Conservation (phyloP, 2,888 invertebrate species). For the Gari tellinella region DNA sequence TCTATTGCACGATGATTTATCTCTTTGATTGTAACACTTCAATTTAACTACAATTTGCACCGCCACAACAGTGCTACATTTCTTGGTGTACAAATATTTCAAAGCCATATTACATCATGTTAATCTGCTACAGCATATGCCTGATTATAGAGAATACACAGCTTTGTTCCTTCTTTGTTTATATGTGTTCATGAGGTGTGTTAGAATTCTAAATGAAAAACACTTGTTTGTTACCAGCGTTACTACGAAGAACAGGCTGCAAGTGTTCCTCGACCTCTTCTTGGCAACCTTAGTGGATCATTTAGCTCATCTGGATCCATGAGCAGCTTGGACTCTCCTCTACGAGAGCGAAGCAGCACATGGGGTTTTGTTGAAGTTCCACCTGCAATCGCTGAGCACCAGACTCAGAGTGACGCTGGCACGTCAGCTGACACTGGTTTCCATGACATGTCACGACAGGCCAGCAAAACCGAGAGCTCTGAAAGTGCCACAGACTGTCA, state of each 20-base stretch:
- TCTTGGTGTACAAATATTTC: no score
- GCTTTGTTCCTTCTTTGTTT: no score
- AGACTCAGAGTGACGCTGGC: constrained; percentile 65
- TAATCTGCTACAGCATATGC: no score
- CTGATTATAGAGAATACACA: no score
- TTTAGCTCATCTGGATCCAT: constrained; percentile 46
- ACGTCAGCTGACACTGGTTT: constrained; percentile 72
- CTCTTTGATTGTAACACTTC: no score
- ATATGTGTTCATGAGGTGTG: no score
- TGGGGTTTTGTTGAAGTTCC: constrained; percentile 65
- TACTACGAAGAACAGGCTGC: constrained; percentile 53
- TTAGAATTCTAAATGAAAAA: no score
- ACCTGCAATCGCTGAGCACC: constrained; percentile 66
- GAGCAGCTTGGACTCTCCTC: constrained; percentile 54
- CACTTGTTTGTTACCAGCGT: constrained; percentile 45
- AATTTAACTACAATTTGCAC: no score
- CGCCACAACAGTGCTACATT: neutral
- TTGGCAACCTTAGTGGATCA: constrained; percentile 48
- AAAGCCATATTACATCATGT: no score
- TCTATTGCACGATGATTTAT: no score
- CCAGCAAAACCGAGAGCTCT: constrained; percentile 78
- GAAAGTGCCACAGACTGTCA: constrained; percentile 66
- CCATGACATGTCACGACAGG: constrained; percentile 78
- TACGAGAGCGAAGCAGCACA: constrained; percentile 50
- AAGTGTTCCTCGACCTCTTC: constrained; percentile 21